Percentiles rank a stretch among this genome's conserved stretches.
phyloP scores from a whole-genome alignment of 2,797 vertebrate genomes.

The Chelonia mydas region DNA sequence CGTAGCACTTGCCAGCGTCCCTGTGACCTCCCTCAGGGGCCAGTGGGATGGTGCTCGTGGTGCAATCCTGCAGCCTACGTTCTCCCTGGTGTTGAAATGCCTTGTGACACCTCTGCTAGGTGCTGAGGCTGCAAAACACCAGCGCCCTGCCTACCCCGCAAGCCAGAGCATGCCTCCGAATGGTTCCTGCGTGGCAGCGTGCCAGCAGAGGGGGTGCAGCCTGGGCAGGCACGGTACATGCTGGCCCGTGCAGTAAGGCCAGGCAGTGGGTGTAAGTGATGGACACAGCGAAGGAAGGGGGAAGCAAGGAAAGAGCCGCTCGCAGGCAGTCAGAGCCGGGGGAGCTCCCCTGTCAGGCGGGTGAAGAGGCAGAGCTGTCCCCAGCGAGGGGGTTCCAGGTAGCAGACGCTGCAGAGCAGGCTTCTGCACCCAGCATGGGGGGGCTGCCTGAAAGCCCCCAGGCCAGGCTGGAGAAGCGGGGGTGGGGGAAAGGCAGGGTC shows the following conservation, averaged over 20 bases:
- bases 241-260: not conserved
- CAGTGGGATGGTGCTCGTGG: not conserved
- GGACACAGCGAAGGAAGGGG: not conserved
- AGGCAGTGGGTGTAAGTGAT: not conserved
- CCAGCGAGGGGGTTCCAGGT: not conserved
- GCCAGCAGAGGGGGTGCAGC: not conserved
- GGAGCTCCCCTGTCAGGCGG: not conserved
- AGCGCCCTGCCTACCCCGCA: not conserved
- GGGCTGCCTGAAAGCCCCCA: not conserved
- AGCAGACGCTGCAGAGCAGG: not conserved
- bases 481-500: too few relatives aligned
- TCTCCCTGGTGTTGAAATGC: not conserved
- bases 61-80: not conserved
- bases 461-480: not conserved
- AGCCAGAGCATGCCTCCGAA: not conserved
- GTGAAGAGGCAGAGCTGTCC: too few relatives aligned
- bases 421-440: not conserved
- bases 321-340: not conserved
- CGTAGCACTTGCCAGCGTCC: not conserved
- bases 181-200: accelerated
- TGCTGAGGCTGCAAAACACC: not conserved
- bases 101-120: not conserved
- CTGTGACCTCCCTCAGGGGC: not conserved
- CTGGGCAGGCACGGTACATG: not conserved
- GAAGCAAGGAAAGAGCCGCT: not conserved